Percentiles rank a stretch among this genome's conserved stretches.
Conservation (phyloP, 2,797 vertebrate genomes). For the Neosilurus hyrtlii region DNA sequence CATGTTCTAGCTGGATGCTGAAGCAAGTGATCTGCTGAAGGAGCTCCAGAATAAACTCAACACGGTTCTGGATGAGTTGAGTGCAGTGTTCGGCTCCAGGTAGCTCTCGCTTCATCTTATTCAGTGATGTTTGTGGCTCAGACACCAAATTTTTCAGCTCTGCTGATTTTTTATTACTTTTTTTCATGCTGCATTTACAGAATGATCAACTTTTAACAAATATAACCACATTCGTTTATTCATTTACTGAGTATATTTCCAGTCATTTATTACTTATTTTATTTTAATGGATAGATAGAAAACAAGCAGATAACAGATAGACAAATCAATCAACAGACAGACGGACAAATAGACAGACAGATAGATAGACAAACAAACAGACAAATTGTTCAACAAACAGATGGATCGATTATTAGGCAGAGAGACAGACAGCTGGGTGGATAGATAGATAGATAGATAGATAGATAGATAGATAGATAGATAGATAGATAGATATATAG, state of each 20-base stretch:
- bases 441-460: neutral
- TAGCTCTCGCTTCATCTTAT: conserved; percentile 59
- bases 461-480: neutral
- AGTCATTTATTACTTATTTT: neutral
- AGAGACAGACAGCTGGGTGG: neutral
- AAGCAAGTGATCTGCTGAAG: conserved; percentile 88
- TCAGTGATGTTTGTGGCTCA: neutral
- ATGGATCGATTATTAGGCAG: neutral
- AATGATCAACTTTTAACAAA: neutral
- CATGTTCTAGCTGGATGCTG: conserved; percentile 86
- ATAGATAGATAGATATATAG: neutral
- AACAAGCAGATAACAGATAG: too few species aligned
- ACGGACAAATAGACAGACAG: too few species aligned
- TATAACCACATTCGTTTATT: neutral
- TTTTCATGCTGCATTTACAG: neutral
- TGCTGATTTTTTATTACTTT: neutral
- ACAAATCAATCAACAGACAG: too few species aligned
- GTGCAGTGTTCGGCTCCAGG: conserved; percentile 86
- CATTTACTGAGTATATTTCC: neutral
- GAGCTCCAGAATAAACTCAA: conserved; percentile 94
- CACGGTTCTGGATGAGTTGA: conserved; percentile 89
- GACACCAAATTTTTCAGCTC: neutral
- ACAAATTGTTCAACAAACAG: neutral
- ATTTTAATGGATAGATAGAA: too few species aligned
- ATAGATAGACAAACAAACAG: neutral